Evolutionary conservation across 2,888 invertebrate species (phyloP), one percentile per base, ranked within the genome.

Genomic region (Agrilus mali): DNA sequence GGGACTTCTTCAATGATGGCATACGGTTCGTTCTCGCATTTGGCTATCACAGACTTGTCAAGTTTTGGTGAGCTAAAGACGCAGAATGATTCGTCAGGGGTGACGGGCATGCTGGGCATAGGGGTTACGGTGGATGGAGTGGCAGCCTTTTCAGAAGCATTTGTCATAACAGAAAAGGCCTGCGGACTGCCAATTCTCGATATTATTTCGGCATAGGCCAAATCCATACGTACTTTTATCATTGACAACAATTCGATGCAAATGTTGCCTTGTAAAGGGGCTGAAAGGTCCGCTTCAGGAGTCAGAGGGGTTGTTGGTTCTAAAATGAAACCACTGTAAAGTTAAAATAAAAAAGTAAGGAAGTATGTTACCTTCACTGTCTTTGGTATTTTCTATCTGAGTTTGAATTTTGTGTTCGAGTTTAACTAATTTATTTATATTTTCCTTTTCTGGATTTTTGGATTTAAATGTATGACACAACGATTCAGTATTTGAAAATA

Each of bases 181-280:
- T 66, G 63, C 33, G 50, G 55, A n/a, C 64, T 62, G n/a, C 71
- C 71, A 41, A 72, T 72, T 39, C 72, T 74, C 65, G 77, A 77
- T 52, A 81, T 81, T 41, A 86, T 80, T 66, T 86, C 85, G 0
- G 82, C 78, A 55, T 86, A 83, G 3, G 86, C 86, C 53, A 86
- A 77, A 41, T 83, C 75, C 52, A 90, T 72, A 54, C 88, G 86
- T 34, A 79, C 74, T 65, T 86, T 85, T 41, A 89, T 79, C 50
- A 87, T 73, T 1, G 83, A 79, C 60, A 86, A 82, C 10, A 89
- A 72, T 56, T 83, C 82, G 46, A 82, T 78, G 64, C 86, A 86
- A 10, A 67, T 55, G 43, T 63, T 63, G 41, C 60, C 62, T 42
- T 61, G 58, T 3, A 56, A 50, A 33, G 54, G 35, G 33, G 14